phyloP scores from a whole-genome alignment of 2,888 invertebrate species.

The Trichopria drosophilae region DNA sequence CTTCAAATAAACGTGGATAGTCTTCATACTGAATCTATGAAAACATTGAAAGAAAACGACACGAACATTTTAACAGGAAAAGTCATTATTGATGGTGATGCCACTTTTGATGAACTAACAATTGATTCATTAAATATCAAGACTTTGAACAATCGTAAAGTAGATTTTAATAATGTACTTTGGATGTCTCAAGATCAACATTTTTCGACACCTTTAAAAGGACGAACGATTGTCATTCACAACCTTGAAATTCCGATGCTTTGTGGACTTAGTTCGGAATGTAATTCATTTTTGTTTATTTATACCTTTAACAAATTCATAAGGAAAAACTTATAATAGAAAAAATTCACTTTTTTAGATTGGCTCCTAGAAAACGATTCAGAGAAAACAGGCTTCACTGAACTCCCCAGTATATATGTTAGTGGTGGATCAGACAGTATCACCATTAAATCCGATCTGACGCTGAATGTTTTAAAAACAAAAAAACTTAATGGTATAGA shows the following conservation, averaged over 20 bases:
- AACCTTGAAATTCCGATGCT: constrained; percentile 42
- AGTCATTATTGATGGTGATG: constrained; percentile 37
- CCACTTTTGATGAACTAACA: constrained; percentile 38
- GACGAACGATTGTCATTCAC: constrained; percentile 34
- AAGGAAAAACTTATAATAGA: neutral
- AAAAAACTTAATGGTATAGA: constrained; percentile 36
- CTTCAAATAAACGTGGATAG: too few relatives aligned
- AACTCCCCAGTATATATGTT: constrained; percentile 17
- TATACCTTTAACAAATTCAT: neutral
- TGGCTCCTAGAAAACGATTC: constrained; percentile 38
- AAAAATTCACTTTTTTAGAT: constrained; percentile 33
- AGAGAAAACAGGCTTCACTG: constrained; percentile 16
- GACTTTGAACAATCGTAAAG: constrained; percentile 36
- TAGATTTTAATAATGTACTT: constrained; percentile 21
- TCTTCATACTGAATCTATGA: too few relatives aligned
- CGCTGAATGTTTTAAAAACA: constrained; percentile 33
- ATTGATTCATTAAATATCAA: constrained; percentile 38
- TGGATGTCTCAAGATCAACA: constrained; percentile 28
- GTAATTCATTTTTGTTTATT: constrained; percentile 37
- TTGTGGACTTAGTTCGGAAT: constrained; percentile 44
- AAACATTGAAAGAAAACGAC: too few relatives aligned
- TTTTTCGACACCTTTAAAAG: constrained; percentile 33
- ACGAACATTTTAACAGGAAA: too few relatives aligned
- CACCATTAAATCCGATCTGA: constrained; percentile 34
- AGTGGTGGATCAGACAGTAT: constrained; percentile 37